These are phyloP conservation scores for Semaprochilodus insignis DNA, from an alignment of 2,797 vertebrate species.

Conservation along the genomic window DNA sequence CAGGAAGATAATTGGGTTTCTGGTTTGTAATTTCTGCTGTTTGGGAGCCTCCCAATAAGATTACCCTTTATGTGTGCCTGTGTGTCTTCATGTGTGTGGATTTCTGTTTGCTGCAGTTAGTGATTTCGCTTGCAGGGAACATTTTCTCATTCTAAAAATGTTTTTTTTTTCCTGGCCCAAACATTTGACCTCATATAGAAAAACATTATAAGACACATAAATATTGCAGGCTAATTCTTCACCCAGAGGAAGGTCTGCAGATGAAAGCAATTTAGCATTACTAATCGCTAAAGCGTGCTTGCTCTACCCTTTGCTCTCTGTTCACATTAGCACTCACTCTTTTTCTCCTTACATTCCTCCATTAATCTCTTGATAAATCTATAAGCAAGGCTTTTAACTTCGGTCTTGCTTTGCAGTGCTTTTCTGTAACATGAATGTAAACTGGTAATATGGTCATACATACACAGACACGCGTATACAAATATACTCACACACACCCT, in stretches of 20 bases:
- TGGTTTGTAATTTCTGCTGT: slow-evolving; percentile 48
- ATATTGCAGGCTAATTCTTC: slow-evolving; percentile 25
- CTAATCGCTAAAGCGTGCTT: not conserved
- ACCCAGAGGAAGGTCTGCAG: slow-evolving; percentile 11
- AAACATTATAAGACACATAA: slow-evolving; percentile 17
- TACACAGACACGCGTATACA: not conserved
- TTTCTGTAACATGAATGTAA: not conserved
- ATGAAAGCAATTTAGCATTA: slow-evolving; percentile 13
- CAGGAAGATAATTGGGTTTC: slow-evolving; percentile 27
- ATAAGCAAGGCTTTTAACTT: not conserved
- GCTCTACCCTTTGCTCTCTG: not conserved
- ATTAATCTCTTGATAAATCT: not conserved
- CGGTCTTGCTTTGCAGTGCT: slow-evolving; percentile 4
- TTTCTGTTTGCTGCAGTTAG: slow-evolving; percentile 19
- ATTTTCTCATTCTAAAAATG: not conserved
- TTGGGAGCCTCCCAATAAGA: slow-evolving; percentile 33
- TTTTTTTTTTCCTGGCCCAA: not conserved
- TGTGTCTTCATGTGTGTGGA: slow-evolving; percentile 20
- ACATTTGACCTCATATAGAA: slow-evolving; percentile 6
- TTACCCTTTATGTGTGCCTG: slow-evolving; percentile 22
- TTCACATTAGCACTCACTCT: not conserved
- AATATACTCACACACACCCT: slow-evolving; percentile 19
- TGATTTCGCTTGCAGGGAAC: not conserved
- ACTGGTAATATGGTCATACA: slow-evolving; percentile 9
- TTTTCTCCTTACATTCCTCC: not conserved